phyloP scores from a whole-genome alignment of 1,140 invertebrate species.

The Macrobrachium rosenbergii region DNA sequence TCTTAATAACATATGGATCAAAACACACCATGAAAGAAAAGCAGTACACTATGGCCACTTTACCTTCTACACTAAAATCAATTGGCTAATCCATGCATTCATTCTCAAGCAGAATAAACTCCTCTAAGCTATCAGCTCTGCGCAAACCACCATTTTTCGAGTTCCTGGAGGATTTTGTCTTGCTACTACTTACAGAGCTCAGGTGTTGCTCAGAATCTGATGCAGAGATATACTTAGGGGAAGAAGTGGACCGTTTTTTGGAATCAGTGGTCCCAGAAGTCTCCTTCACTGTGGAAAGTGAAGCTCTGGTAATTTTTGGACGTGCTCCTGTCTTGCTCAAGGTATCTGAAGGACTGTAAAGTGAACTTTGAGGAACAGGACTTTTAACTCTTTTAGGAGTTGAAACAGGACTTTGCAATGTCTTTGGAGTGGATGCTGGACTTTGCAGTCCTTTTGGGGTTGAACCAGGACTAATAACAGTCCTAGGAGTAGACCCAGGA shows the following conservation, averaged over 20 bases:
- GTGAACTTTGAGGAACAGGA: conserved; percentile 14
- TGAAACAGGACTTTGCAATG: conserved; percentile 20
- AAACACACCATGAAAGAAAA: conserved; percentile 60
- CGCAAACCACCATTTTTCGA: conserved; percentile 31
- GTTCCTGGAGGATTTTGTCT: conserved; percentile 25
- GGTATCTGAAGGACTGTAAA: neutral
- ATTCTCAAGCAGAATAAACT: conserved; percentile 78
- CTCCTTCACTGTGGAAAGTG: conserved; percentile 9
- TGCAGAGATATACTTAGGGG: conserved; percentile 1
- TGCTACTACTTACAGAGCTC: conserved; percentile 27
- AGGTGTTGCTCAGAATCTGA: conserved; percentile 30
- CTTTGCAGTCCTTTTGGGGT: neutral
- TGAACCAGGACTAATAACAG: neutral
- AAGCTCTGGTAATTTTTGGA: conserved; percentile 15
- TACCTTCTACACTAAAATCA: conserved; percentile 70
- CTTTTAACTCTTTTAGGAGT: conserved; percentile 12
- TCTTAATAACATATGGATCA: neutral
- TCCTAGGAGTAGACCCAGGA: conserved; percentile 8
- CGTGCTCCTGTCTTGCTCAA: neutral
- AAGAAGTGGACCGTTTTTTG: conserved; percentile 8
- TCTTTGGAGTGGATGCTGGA: conserved; percentile 30
- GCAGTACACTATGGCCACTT: conserved; percentile 36
- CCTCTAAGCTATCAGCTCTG: conserved; percentile 78
- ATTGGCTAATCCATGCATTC: conserved; percentile 74
- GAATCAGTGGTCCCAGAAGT: neutral